A percentile compares a stretch with the other conserved stretches of the same genome.
phyloP scores from a whole-genome alignment of 2,113 vertebrate genomes.

The Scomber colias region DNA sequence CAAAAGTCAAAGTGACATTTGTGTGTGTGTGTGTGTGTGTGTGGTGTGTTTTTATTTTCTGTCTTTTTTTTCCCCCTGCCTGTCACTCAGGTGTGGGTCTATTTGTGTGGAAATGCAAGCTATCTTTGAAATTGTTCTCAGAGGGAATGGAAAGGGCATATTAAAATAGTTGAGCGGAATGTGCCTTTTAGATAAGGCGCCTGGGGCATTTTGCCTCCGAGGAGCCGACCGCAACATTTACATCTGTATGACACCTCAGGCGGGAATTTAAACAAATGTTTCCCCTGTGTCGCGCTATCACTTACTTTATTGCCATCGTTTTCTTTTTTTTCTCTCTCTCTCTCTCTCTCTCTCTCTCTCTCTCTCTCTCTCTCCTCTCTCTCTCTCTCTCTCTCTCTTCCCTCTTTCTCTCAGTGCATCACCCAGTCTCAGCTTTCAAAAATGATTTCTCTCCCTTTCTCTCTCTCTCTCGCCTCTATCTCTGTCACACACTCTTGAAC shows the following conservation, averaged over 20 bases:
- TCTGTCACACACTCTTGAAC: slow-evolving; percentile 60
- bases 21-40: not conserved
- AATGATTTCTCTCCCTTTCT: slow-evolving; percentile 22
- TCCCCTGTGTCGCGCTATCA: slow-evolving; percentile 45
- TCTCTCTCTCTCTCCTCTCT: not conserved
- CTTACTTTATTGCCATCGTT: slow-evolving; percentile 45
- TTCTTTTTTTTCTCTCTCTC: not conserved
- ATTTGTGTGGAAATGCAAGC: slow-evolving; percentile 55
- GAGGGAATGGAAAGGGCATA: slow-evolving; percentile 66
- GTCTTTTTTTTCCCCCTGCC: slow-evolving; percentile 14
- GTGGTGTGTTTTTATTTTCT: not conserved
- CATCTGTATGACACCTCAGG: slow-evolving; percentile 70
- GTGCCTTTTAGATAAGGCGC: slow-evolving; percentile 73
- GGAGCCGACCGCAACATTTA: slow-evolving; percentile 74
- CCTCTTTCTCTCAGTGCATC: not conserved
- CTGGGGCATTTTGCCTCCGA: slow-evolving; percentile 56
- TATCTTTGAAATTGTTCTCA: slow-evolving; percentile 70
- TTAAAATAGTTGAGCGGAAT: slow-evolving; percentile 70
- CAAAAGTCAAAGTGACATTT: slow-evolving; percentile 62
- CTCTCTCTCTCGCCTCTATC: slow-evolving; percentile 25
- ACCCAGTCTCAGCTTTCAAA: slow-evolving; percentile 48
- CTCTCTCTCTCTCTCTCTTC: not conserved
- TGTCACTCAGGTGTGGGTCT: slow-evolving; percentile 69
- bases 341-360: not conserved
- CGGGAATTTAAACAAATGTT: slow-evolving; percentile 76